Percentiles rank a stretch among this genome's conserved stretches.
Evolutionary conservation across 2,113 vertebrate genomes (phyloP).

Genomic region (Dicrurus megarhynchus): DNA sequence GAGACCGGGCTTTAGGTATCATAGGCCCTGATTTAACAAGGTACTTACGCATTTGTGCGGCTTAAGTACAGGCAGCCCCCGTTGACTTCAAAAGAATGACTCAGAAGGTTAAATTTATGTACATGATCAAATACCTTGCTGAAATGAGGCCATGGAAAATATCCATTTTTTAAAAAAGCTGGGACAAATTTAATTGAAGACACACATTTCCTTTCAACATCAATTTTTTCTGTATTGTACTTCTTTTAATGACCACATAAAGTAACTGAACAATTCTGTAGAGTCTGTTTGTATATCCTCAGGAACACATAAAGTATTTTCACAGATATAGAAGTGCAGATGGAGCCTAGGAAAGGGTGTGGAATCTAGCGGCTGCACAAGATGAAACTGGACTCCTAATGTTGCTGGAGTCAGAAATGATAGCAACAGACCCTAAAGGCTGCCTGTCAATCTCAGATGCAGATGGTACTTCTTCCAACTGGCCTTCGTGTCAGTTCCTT

Average conservation of each 20-base stretch:
- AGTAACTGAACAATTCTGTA: constrained; percentile 13
- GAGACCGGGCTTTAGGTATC: background rate
- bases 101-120: constrained; percentile 56
- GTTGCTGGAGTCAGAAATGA: constrained; percentile 26
- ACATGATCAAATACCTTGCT: constrained; percentile 49
- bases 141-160: constrained; percentile 50
- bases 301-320: constrained; percentile 14
- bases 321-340: constrained; percentile 24
- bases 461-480: constrained; percentile 65
- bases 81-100: constrained; percentile 52
- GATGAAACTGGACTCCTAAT: constrained; percentile 39
- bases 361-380: background rate
- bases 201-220: constrained; percentile 21
- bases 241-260: constrained; percentile 46
- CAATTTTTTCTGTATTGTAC: background rate
- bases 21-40: constrained; percentile 1
- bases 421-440: constrained; percentile 59
- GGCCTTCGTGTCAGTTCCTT: constrained; percentile 65
- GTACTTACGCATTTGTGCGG: background rate
- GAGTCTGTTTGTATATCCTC: background rate
- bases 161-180: constrained; percentile 18
- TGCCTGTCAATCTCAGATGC: constrained; percentile 66
- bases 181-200: constrained; percentile 41
- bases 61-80: constrained; percentile 28
- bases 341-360: constrained; percentile 33